Evolutionary conservation across 2,113 vertebrate species (phyloP).

Genomic region (Diphyllodes magnificus): DNA sequence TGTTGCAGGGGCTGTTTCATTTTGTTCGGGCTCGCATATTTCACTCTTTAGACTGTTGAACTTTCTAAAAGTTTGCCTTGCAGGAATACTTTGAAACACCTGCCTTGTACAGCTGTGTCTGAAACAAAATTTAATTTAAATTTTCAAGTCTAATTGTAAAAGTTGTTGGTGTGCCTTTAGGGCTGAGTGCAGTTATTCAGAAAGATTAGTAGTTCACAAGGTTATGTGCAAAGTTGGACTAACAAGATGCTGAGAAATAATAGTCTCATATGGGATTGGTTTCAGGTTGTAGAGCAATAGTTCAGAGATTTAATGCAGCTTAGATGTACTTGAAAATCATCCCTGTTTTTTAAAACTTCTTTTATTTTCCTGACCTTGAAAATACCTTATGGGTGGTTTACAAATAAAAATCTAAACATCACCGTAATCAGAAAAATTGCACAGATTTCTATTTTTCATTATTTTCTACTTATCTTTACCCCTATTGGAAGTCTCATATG

Average conservation of each 20-base stretch:
- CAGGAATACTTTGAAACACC: conserved; percentile 21
- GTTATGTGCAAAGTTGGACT: conserved; percentile 49
- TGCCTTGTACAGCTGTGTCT: background rate
- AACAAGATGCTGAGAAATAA: conserved; percentile 61
- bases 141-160: conserved; percentile 44
- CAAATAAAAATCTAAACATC: conserved; percentile 26
- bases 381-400: background rate
- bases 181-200: conserved; percentile 1
- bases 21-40: background rate
- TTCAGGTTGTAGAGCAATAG: background rate
- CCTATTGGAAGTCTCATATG: background rate
- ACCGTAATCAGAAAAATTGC: conserved; percentile 6
- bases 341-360: background rate
- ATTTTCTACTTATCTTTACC: conserved; percentile 3
- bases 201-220: conserved; percentile 24
- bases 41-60: conserved; percentile 11
- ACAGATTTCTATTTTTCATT: background rate
- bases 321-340: conserved; percentile 38
- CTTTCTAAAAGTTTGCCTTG: conserved; percentile 20
- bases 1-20: background rate
- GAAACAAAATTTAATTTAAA: conserved; percentile 50
- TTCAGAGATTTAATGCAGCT: conserved; percentile 34
- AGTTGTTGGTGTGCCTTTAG: background rate
- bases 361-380: conserved; percentile 45
- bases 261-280: conserved; percentile 33